Percentiles rank a stretch among this genome's conserved stretches.
Evolutionary conservation across 2,113 vertebrate species (phyloP).

Genomic region (Arothron firmamentum): DNA sequence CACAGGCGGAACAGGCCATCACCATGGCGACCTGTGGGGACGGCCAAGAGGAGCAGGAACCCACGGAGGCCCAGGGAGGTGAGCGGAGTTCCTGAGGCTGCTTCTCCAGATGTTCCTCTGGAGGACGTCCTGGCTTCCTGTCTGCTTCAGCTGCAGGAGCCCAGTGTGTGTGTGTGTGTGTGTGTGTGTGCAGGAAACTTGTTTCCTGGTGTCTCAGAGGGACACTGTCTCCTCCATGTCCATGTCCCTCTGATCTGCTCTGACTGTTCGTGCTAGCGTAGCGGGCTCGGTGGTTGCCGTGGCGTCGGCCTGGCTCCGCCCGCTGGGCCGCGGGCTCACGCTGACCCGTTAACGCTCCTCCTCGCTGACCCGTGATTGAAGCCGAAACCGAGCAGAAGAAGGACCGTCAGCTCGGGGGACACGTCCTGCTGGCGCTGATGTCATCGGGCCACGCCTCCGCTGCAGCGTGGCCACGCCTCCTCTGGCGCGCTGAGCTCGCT

Average conservation of each 20-base stretch:
- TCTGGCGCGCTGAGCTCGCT: background rate
- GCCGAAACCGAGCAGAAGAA: constrained; percentile 14
- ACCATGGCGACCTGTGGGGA: too few relatives aligned
- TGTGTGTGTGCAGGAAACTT: background rate
- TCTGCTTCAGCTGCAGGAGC: background rate
- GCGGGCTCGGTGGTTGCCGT: constrained; percentile 49
- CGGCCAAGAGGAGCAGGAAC: too few relatives aligned
- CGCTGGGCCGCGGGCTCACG: constrained; percentile 40
- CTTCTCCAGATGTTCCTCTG: too few relatives aligned
- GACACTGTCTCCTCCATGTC: too few relatives aligned
- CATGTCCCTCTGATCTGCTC: constrained; percentile 59
- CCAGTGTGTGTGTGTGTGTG: constrained; percentile 1
- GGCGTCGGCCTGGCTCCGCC: constrained; percentile 58
- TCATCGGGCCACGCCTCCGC: too few relatives aligned
- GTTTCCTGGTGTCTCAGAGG: too few relatives aligned
- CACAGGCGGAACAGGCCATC: too few relatives aligned
- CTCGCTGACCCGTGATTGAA: constrained; percentile 54
- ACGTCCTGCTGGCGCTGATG: constrained; percentile 19
- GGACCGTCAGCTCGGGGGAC: constrained; percentile 8
- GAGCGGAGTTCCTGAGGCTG: too few relatives aligned
- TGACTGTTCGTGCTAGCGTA: constrained; percentile 73
- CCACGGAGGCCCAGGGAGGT: too few relatives aligned
- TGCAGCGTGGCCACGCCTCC: too few relatives aligned
- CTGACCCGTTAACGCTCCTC: constrained; percentile 63
- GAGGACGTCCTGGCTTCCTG: too few relatives aligned